Evolutionary conservation across 2,888 invertebrate genomes (phyloP).

Genomic region (Apocheima hispidaria): DNA sequence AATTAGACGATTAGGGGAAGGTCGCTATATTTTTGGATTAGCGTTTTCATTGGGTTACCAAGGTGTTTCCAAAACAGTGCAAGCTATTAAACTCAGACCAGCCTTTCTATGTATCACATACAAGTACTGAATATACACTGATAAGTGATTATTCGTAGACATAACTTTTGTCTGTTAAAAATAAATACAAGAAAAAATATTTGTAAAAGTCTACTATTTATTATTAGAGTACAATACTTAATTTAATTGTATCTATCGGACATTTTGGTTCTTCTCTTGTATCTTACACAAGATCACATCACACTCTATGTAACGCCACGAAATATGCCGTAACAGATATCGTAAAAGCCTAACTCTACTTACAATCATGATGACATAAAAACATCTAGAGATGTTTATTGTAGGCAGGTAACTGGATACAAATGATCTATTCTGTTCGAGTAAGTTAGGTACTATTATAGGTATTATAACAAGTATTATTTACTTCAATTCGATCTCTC

Average conservation of each 20-base stretch:
- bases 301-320: neutral
- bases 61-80: too few relatives aligned
- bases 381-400: neutral
- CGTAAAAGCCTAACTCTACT: constrained; percentile 14
- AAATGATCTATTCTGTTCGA: neutral
- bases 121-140: too few relatives aligned
- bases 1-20: too few relatives aligned
- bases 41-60: too few relatives aligned
- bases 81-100: too few relatives aligned
- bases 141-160: too few relatives aligned
- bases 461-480: too few relatives aligned
- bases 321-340: constrained; percentile 3
- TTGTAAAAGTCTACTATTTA: neutral
- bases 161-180: too few relatives aligned
- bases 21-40: too few relatives aligned
- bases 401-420: neutral
- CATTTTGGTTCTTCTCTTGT: constrained; percentile 13
- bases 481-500: too few relatives aligned
- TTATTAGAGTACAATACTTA: constrained; percentile 5
- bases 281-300: constrained; percentile 9
- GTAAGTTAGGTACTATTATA: neutral
- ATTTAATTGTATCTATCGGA: constrained; percentile 5
- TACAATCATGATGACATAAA: constrained; percentile 6
- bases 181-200: neutral
- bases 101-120: too few relatives aligned